phyloP scores from a whole-genome alignment of 2,888 invertebrate species.

The Ochlodes sylvanus region DNA sequence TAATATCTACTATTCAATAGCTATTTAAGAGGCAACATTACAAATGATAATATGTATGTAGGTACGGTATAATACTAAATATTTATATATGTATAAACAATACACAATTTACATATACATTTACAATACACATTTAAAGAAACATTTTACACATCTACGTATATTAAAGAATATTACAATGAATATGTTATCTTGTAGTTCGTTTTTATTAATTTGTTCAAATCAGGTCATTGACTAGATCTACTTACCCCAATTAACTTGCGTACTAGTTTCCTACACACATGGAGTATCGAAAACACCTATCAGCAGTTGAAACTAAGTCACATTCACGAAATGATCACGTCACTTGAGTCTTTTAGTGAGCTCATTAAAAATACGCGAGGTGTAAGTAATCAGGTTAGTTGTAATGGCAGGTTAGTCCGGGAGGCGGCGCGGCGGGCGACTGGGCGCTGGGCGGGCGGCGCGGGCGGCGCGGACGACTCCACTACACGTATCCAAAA shows the following conservation, averaged over 20 bases:
- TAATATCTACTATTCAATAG: neutral
- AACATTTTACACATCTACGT: no score
- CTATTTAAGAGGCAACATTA: neutral
- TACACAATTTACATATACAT: neutral
- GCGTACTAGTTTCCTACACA: constrained; percentile 6
- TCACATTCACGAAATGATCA: constrained; percentile 3
- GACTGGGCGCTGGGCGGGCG: constrained; percentile 81
- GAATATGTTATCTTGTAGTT: neutral
- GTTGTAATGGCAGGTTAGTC: constrained; percentile 18
- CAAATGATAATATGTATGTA: neutral
- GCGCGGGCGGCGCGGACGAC: constrained; percentile 54
- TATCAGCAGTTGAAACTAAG: neutral
- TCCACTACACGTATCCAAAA: constrained; percentile 66
- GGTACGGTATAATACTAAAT: neutral
- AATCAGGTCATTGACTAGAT: constrained; percentile 25
- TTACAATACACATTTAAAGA: no score
- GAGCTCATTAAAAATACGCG: neutral
- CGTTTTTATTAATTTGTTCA: constrained; percentile 3
- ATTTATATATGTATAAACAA: neutral
- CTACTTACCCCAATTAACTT: constrained; percentile 32
- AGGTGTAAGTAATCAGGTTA: constrained; percentile 38
- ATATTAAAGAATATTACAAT: no score
- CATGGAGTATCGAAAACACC: neutral
- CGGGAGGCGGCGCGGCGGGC: constrained; percentile 53
- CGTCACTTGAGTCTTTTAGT: constrained; percentile 8